Conservation (phyloP, 2,113 vertebrate genomes). For the Entelurus aequoreus region DNA sequence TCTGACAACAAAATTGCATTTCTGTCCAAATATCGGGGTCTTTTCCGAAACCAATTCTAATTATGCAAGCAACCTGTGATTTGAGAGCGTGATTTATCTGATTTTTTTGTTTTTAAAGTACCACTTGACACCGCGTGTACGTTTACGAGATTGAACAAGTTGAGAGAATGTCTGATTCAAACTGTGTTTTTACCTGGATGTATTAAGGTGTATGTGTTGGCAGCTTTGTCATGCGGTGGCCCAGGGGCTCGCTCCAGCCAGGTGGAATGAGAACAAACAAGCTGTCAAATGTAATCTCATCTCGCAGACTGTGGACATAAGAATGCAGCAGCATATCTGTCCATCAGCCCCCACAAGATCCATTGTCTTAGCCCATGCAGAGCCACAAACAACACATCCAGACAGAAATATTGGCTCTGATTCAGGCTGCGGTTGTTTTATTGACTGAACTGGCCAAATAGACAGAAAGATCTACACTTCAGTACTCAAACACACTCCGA, state of each 20-base stretch:
- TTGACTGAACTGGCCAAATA: constrained; percentile 8
- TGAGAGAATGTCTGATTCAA: neutral
- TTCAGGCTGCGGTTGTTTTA: constrained; percentile 40
- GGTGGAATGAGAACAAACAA: constrained; percentile 74
- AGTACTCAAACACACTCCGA: neutral
- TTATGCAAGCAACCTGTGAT: too few species aligned
- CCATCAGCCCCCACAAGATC: constrained; percentile 45
- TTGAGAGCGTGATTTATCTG: too few species aligned
- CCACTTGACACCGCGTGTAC: too few species aligned
- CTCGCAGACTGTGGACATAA: constrained; percentile 52
- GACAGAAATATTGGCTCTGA: constrained; percentile 35
- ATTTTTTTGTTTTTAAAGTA: too few species aligned
- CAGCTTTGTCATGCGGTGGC: constrained; percentile 42
- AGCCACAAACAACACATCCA: constrained; percentile 37
- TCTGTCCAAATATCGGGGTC: too few species aligned
- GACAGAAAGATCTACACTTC: constrained; percentile 3
- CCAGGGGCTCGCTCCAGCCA: constrained; percentile 55
- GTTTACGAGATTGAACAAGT: neutral
- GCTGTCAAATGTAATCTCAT: constrained; percentile 71
- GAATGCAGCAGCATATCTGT: constrained; percentile 61
- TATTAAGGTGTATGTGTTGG: constrained; percentile 33
- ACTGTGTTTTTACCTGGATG: neutral
- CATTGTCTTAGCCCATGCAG: constrained; percentile 18
- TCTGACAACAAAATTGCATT: too few species aligned
- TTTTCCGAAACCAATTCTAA: too few species aligned